Evolutionary conservation across 1,140 invertebrate genomes (phyloP).

Genomic region (Diorhabda carinulata): DNA sequence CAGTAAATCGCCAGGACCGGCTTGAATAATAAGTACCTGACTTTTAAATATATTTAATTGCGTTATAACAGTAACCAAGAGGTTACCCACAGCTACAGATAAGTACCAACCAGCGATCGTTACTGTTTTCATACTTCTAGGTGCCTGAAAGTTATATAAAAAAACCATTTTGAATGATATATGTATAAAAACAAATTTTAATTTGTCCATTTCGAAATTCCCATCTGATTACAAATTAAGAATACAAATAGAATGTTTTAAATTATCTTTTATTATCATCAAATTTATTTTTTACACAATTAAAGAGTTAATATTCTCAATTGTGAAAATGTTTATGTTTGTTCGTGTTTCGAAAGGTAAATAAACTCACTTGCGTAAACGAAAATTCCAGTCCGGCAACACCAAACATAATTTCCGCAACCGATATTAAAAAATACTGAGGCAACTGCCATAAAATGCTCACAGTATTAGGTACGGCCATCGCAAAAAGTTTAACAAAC

Average conservation of each 20-base stretch:
- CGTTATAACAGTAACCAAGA: constrained; percentile 74
- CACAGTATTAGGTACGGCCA: constrained; percentile 68
- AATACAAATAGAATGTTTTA: too few relatives aligned
- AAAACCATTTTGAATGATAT: too few relatives aligned
- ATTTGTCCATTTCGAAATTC: too few relatives aligned
- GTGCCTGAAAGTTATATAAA: constrained; percentile 29
- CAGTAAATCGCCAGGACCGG: too few relatives aligned
- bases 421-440: constrained; percentile 82
- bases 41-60: constrained; percentile 62
- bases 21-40: constrained; percentile 51
- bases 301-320: too few relatives aligned
- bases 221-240: too few relatives aligned
- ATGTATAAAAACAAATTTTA: too few relatives aligned
- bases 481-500: constrained; percentile 42
- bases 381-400: constrained; percentile 73
- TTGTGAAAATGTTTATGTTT: too few relatives aligned
- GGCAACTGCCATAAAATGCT: constrained; percentile 83
- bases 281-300: too few relatives aligned
- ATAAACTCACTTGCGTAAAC: constrained; percentile 51
- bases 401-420: constrained; percentile 68
- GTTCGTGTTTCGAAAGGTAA: too few relatives aligned
- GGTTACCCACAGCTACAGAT: constrained; percentile 75
- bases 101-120: constrained; percentile 75
- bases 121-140: constrained; percentile 69
- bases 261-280: too few relatives aligned